A percentile compares a stretch with the other conserved stretches of the same genome.
Evolutionary conservation across 1,140 invertebrate genomes (phyloP).

Genomic region (Alviniconcha marisindica): DNA sequence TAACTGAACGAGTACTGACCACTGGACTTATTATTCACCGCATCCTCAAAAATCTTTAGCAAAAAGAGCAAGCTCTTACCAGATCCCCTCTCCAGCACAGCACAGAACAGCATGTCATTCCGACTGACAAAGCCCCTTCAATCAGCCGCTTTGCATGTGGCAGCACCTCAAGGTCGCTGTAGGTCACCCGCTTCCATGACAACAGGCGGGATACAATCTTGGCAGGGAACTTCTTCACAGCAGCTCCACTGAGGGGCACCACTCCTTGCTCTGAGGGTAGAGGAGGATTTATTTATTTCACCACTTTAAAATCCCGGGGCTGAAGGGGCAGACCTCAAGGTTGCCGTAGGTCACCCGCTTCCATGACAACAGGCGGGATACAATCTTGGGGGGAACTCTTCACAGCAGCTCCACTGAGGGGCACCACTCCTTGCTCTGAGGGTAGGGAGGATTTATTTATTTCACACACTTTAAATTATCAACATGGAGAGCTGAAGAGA

Average conservation of each 20-base stretch:
- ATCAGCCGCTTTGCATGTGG: slow-evolving; percentile 82
- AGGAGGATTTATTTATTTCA: too few species aligned
- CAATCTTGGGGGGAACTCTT: slow-evolving; percentile 77
- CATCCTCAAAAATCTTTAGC: too few species aligned
- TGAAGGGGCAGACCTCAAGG: slow-evolving; percentile 75
- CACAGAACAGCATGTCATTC: slow-evolving; percentile 74
- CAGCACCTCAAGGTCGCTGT: slow-evolving; percentile 80
- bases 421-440: slow-evolving; percentile 71
- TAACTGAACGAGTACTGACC: too few species aligned
- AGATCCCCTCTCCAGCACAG: slow-evolving; percentile 81
- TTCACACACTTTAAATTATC: too few species aligned
- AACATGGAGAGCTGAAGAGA: too few species aligned
- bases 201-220: slow-evolving; percentile 80
- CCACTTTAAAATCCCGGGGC: too few species aligned
- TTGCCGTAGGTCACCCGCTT: slow-evolving; percentile 82
- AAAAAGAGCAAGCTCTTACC: slow-evolving; percentile 79
- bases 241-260: slow-evolving; percentile 65
- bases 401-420: slow-evolving; percentile 63
- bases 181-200: slow-evolving; percentile 83
- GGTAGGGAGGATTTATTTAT: too few species aligned
- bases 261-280: slow-evolving; percentile 68
- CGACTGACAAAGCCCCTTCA: slow-evolving; percentile 79
- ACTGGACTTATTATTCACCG: too few species aligned
- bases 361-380: slow-evolving; percentile 83
- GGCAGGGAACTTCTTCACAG: slow-evolving; percentile 74